These are phyloP conservation scores for Pseudochaenichthys georgianus DNA, from an alignment of 2,797 vertebrate species.

Conservation along the genomic window DNA sequence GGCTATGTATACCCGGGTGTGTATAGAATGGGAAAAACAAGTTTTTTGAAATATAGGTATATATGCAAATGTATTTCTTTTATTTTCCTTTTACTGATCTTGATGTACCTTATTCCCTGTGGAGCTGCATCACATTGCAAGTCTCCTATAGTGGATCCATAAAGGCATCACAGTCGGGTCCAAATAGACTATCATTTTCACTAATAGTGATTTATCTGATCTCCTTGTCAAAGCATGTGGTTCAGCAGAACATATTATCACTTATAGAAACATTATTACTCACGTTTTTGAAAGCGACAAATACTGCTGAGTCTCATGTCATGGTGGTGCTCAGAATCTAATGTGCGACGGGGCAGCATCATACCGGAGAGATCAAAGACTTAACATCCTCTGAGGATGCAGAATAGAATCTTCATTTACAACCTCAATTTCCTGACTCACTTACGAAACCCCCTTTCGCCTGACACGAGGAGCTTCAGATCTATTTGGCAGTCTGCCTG, in stretches of 20 bases:
- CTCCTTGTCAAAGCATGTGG: background rate
- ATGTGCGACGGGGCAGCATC: background rate
- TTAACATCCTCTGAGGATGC: background rate
- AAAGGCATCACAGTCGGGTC: too few species aligned
- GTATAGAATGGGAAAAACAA: too few species aligned
- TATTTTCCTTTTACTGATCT: too few species aligned
- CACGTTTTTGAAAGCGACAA: background rate
- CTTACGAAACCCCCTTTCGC: background rate
- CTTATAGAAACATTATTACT: background rate
- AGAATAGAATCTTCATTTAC: background rate
- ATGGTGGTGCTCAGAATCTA: fast-evolving
- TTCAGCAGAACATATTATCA: too few species aligned
- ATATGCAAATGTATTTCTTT: too few species aligned
- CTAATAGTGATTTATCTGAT: background rate
- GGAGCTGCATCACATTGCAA: too few species aligned
- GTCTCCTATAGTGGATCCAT: too few species aligned
- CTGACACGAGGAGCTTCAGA: background rate
- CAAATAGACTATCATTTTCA: background rate
- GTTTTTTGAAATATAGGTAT: too few species aligned
- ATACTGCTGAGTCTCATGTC: background rate
- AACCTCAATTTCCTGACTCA: background rate
- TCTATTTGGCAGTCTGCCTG: background rate
- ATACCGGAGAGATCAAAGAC: background rate
- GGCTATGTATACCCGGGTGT: too few species aligned
- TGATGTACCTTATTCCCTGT: too few species aligned